Evolutionary conservation across 2,888 invertebrate genomes (phyloP).

Genomic region (Papilio protenor): DNA sequence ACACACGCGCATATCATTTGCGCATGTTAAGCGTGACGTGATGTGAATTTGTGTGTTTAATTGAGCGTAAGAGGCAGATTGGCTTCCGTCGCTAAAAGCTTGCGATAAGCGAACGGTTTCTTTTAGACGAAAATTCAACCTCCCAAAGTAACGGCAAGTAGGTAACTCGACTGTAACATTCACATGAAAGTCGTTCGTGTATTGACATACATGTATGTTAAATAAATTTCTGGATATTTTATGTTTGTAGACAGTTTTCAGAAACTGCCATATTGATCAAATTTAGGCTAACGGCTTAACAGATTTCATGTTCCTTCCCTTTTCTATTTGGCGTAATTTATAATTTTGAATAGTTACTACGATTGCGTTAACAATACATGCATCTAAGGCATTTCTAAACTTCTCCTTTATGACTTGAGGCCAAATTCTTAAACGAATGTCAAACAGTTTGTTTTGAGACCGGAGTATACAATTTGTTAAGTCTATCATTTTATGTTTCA

Average conservation of each 20-base stretch:
- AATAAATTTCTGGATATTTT: neutral
- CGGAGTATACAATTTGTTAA: neutral
- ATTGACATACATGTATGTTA: neutral
- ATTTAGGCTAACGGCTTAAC: neutral
- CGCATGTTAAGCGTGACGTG: slow-evolving; percentile 41
- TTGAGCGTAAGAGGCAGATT: slow-evolving; percentile 66
- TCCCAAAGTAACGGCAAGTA: slow-evolving; percentile 8
- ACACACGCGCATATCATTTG: neutral
- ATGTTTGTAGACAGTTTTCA: neutral
- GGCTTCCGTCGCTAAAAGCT: slow-evolving; percentile 45
- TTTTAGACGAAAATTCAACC: slow-evolving; percentile 11
- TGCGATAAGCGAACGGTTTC: slow-evolving; percentile 20
- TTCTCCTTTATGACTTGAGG: no score
- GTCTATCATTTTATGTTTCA: neutral
- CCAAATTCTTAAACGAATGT: no score
- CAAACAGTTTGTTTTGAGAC: no score
- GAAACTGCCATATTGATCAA: neutral
- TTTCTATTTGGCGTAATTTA: no score
- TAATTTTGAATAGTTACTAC: no score
- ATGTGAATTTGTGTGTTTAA: slow-evolving; percentile 66
- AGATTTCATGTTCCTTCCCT: no score
- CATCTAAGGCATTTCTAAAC: no score
- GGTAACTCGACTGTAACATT: slow-evolving; percentile 8
- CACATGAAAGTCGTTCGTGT: neutral
- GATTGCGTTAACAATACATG: no score